A percentile compares a stretch with the other conserved stretches of the same genome.
Conservation (phyloP, 2,888 invertebrate species). For the Smittia aterrima region DNA sequence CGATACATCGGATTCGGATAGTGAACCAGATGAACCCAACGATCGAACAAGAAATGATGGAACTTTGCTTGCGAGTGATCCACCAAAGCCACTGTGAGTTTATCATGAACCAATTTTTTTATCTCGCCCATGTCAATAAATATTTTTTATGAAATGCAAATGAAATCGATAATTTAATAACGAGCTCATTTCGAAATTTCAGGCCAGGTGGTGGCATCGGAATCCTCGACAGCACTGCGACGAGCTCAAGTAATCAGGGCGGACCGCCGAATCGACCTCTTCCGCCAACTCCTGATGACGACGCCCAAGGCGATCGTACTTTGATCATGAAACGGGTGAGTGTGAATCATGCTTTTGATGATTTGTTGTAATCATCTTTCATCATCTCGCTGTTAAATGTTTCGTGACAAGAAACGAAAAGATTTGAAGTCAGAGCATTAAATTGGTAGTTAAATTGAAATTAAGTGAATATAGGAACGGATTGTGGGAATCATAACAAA, state of each 20-base stretch:
- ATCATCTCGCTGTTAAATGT: background rate
- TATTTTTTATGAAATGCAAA: background rate
- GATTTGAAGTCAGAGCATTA: background rate
- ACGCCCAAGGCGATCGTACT: constrained; percentile 74
- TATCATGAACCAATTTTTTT: constrained; percentile 26
- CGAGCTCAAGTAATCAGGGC: constrained; percentile 55
- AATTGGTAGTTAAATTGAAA: background rate
- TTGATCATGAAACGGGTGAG: constrained; percentile 90
- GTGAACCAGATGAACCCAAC: constrained; percentile 77
- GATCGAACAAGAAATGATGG: constrained; percentile 86
- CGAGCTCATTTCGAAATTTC: constrained; percentile 47
- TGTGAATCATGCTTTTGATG: constrained; percentile 45
- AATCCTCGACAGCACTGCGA: constrained; percentile 57
- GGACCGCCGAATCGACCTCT: constrained; percentile 88
- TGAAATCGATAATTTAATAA: background rate
- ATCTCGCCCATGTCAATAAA: constrained; percentile 36
- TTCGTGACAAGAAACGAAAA: constrained; percentile 1
- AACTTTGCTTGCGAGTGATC: constrained; percentile 92
- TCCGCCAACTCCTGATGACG: constrained; percentile 89
- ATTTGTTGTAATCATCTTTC: background rate
- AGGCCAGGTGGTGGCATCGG: constrained; percentile 63
- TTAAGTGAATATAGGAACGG: constrained; percentile 9
- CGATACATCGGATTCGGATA: constrained; percentile 76
- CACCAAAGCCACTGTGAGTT: constrained; percentile 93
- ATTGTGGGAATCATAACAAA: background rate